Evolutionary conservation across 2,797 vertebrate species (phyloP), one percentile per base, ranked within the genome.

Genomic region (Sebastes matsubarae): DNA sequence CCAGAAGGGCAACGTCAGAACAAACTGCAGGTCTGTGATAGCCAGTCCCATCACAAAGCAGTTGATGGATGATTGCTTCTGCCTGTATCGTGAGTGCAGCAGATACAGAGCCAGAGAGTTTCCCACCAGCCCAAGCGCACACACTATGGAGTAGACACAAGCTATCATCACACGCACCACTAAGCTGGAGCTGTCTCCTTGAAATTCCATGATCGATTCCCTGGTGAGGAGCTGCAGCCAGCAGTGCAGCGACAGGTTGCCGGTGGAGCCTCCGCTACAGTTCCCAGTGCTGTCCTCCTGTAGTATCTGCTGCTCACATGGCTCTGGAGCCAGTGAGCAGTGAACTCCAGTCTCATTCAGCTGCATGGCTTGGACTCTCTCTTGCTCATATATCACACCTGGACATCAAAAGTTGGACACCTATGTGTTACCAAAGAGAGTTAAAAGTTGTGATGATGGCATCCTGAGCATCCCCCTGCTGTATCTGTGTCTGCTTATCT

Each of bases 11-110:
- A 96, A 86, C 0, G 94, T 96, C 70, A 95, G 89, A 58, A 96
- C 96, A 52, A 96, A 96, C 90, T 96, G 96, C 12, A 96, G 89
- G 70, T 96, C 95, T 0, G 95, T 95, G 70, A 95, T 84, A 1
- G 95, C 95, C 93, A 96, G 79, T 68, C 93, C 95, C 94, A 96
- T 96, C 66, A 96, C 94, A 16, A 96, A 96, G 86, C 95, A 94
- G 68, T 93, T 96, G 67, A 96, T 94, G 30, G 93, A 95, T 1
- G 94, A 96, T 24, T 90, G 94, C 85, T 96, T 96, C 89, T 95
- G 95, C 38, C 93, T 84, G 90, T 96, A 94, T 34, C 94, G 94
- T 0, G 95, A 96, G 73, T 95, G 95, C 60, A 96, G 93, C 86
- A 97, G 91, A 80, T 95, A 96, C 24, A 96, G 90, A 27, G 96